Evolutionary conservation across 2,888 invertebrate species (phyloP).

Genomic region (Athalia rosae): DNA sequence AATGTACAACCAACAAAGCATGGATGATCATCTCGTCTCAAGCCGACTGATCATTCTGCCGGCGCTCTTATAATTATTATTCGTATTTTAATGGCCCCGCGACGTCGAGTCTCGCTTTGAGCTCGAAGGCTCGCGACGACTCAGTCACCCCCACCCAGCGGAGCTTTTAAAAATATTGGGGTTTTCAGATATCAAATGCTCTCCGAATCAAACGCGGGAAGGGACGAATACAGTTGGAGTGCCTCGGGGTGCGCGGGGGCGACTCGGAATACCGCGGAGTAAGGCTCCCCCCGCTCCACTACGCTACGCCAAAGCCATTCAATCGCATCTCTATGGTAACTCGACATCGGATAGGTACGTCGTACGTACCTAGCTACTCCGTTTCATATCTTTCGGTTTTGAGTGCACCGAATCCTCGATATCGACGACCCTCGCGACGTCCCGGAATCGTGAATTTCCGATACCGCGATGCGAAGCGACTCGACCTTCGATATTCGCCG

Average conservation of each 20-base stretch:
- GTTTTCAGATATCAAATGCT: slow-evolving; percentile 71
- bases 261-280: neutral
- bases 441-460: no score
- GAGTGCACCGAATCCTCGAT: slow-evolving; percentile 37
- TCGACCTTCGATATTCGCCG: no score
- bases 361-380: slow-evolving; percentile 67
- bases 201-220: slow-evolving; percentile 56
- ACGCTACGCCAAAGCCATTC: slow-evolving; percentile 71
- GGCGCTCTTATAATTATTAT: slow-evolving; percentile 73
- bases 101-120: slow-evolving; percentile 64
- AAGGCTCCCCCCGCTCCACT: slow-evolving; percentile 49
- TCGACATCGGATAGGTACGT: slow-evolving; percentile 66
- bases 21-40: slow-evolving; percentile 54
- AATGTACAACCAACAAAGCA: slow-evolving; percentile 40
- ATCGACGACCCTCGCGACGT: slow-evolving; percentile 35
- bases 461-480: no score
- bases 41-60: slow-evolving; percentile 71
- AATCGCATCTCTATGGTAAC: slow-evolving; percentile 64
- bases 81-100: slow-evolving; percentile 72
- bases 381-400: slow-evolving; percentile 60
- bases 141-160: slow-evolving; percentile 48
- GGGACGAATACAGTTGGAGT: slow-evolving; percentile 45
- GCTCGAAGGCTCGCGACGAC: slow-evolving; percentile 57
- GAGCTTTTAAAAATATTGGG: slow-evolving; percentile 74
- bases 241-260: slow-evolving; percentile 44